Base-by-base conservation (phyloP, 2,113 vertebrate species). In the Taxidea taxus region DNA sequence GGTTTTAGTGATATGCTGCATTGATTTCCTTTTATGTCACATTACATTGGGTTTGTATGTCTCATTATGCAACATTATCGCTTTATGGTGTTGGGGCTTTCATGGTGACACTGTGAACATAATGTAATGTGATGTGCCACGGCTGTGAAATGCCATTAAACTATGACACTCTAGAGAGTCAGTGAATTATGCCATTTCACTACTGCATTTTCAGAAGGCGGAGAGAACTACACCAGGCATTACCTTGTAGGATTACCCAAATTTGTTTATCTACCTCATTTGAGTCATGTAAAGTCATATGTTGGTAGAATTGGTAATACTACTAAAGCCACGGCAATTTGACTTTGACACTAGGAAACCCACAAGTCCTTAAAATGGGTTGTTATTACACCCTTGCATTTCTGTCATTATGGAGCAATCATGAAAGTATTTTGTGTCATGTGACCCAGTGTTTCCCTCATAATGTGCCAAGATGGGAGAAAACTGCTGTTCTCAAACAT, bases 61-160 rank as follows among this genome's bases (percentile, higher is more conserved):
- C 98, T 99, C 98, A 98, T 99, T 99, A 98, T 95, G 82, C 47
- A 87, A 54, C 97, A 97, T 98, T 99, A 99, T 98, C 98, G 97
- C 98, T 98, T 98, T 98, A 98, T 93, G 97, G 97, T 97, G 93
- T 91, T 93, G 85, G 96, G 96, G 98, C 96, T 99, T 98, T 96
- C 51, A 96, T 93, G 96, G 97, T 6, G 95, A 97, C 96, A 95
- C 89, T 96, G 88, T 98, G 97, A 98, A 91, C 97, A 94, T 98
- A 98, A 98, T 98, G 96, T 97, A 98, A 98, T 98, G 95, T 97
- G 97, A 96, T 98, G 97, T 97, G 94, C 97, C 98, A 82, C 97
- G 97, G 97, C 98, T 98, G 97, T 98, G 98, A 98, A 98, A 98
- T 98, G 94, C 75, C 98, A 97, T 98, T 98, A 99, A 98, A 97